Conservation (phyloP, 2,888 invertebrate species). For the Athrips mouffetella region DNA sequence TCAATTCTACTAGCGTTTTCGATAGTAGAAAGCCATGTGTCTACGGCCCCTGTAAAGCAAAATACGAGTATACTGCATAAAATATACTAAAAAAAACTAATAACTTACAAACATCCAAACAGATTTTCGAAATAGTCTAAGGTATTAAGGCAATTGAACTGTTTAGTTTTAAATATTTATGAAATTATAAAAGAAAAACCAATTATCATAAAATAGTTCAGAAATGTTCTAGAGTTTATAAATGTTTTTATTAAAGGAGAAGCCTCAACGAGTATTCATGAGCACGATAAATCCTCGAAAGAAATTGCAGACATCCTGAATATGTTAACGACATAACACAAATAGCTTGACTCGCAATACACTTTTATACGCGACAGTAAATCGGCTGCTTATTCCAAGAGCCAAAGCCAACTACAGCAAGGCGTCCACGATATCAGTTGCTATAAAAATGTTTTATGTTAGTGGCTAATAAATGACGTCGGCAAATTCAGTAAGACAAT, state of each 20-base stretch:
- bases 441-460: slow-evolving; percentile 78
- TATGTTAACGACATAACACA: slow-evolving; percentile 35
- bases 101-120: too few species aligned
- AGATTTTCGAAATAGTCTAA: too few species aligned
- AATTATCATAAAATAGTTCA: too few species aligned
- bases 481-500: slow-evolving; percentile 77
- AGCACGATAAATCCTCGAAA: slow-evolving; percentile 10
- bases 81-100: too few species aligned
- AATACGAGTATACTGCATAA: too few species aligned
- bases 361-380: slow-evolving; percentile 69
- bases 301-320: slow-evolving; percentile 30
- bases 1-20: too few species aligned
- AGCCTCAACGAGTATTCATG: neutral
- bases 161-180: too few species aligned
- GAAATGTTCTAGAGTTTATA: too few species aligned
- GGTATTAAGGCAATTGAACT: too few species aligned
- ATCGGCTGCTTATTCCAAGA: slow-evolving; percentile 62
- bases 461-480: slow-evolving; percentile 78
- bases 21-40: too few species aligned
- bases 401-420: slow-evolving; percentile 54
- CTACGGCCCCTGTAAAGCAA: too few species aligned
- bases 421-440: slow-evolving; percentile 63
- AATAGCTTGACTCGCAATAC: slow-evolving; percentile 46
- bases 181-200: too few species aligned
- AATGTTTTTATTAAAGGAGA: neutral